These are phyloP conservation scores for Ceriagrion tenellum DNA, from an alignment of 2,888 invertebrate genomes.

Conservation along the genomic window DNA sequence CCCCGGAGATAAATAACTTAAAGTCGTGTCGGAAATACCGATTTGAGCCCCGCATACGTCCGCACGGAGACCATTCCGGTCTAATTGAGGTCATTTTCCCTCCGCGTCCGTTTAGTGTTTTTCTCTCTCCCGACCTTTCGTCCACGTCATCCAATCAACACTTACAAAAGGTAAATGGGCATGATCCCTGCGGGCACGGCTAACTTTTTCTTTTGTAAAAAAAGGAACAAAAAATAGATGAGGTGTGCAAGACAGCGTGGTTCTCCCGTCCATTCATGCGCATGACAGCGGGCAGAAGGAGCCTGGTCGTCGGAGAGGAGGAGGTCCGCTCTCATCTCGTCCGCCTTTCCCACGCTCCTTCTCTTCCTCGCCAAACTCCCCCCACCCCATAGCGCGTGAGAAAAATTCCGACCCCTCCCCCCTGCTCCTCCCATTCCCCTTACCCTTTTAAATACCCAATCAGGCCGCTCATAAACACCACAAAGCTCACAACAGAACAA, in stretches of 20 bases:
- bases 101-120: neutral
- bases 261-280: neutral
- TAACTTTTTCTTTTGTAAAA: neutral
- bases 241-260: neutral
- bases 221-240: neutral
- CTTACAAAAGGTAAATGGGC: neutral
- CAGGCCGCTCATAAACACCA: constrained; percentile 38
- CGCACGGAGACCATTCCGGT: neutral
- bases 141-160: constrained; percentile 11
- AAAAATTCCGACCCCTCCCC: neutral
- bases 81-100: constrained; percentile 12
- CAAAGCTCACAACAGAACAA: neutral
- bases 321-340: neutral
- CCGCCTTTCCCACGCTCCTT: constrained; percentile 56
- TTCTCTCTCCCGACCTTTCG: neutral
- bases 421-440: too few species aligned
- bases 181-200: neutral
- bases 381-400: neutral
- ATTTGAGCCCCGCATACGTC: neutral
- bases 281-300: neutral
- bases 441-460: constrained; percentile 27
- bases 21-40: neutral
- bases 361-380: neutral
- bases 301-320: neutral
- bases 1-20: neutral